A percentile compares a stretch with the other conserved stretches of the same genome.
These are phyloP conservation scores for Pituophis catenifer DNA, from an alignment of 2,113 vertebrate genomes.

Conservation along the genomic window DNA sequence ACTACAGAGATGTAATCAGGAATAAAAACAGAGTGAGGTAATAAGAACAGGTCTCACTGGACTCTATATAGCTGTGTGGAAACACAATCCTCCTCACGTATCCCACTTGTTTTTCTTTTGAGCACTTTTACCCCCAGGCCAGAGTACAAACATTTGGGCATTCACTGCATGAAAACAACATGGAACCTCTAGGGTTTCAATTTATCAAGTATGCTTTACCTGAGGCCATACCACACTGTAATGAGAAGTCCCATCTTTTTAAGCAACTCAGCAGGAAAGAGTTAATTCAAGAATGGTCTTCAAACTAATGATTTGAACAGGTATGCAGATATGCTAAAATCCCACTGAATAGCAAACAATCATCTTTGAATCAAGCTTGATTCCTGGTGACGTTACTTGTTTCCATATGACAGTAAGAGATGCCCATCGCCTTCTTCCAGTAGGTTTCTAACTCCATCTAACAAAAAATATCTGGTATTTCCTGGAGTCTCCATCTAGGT, in stretches of 20 bases:
- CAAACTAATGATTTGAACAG: background rate
- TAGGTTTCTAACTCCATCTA: background rate
- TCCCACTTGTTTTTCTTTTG: background rate
- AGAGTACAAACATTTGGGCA: background rate
- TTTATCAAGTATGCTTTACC: background rate
- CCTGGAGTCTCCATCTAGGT: background rate
- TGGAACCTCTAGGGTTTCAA: background rate
- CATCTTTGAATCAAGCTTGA: background rate
- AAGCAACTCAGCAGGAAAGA: background rate
- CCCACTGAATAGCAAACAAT: background rate
- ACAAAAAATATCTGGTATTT: background rate
- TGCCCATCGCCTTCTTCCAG: background rate
- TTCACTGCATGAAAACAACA: background rate
- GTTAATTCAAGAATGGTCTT: background rate
- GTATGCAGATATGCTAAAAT: background rate
- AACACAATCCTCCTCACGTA: background rate
- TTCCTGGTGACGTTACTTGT: background rate
- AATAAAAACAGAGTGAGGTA: constrained; percentile 13
- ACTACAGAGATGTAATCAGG: constrained; percentile 6
- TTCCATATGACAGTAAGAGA: background rate
- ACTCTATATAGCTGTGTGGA: background rate
- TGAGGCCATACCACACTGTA: background rate
- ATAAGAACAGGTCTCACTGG: background rate
- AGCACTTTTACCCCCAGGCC: background rate
- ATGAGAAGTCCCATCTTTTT: background rate